These are phyloP conservation scores for Hyles euphorbiae DNA, from an alignment of 1,140 invertebrate genomes.

Conservation along the genomic window DNA sequence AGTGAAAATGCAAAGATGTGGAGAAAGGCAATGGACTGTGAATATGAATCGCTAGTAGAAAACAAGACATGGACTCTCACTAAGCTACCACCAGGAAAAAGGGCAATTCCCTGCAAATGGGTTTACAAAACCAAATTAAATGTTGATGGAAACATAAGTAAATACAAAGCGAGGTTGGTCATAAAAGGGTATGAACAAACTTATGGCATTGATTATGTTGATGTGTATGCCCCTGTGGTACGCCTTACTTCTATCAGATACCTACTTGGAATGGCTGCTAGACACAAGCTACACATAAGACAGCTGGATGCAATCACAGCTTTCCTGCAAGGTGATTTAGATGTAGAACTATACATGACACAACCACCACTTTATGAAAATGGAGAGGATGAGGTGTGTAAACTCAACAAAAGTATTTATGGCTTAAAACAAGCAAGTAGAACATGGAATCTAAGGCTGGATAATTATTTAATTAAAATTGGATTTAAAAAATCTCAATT, in stretches of 20 bases:
- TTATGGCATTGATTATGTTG: slow-evolving; percentile 18
- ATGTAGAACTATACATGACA: slow-evolving; percentile 46
- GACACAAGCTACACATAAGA: slow-evolving; percentile 12
- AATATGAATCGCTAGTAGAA: slow-evolving; percentile 20
- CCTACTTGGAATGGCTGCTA: slow-evolving; percentile 6
- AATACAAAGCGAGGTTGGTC: slow-evolving; percentile 15
- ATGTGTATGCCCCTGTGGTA: slow-evolving; percentile 18
- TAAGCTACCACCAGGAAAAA: slow-evolving; percentile 15
- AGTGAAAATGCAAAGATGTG: slow-evolving; percentile 17
- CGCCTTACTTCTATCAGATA: slow-evolving; percentile 18
- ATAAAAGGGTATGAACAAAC: slow-evolving; percentile 19
- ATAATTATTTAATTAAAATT: no score
- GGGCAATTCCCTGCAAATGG: slow-evolving; percentile 22
- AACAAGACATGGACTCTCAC: slow-evolving; percentile 28
- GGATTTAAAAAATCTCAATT: no score
- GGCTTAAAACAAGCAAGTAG: no score
- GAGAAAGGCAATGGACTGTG: slow-evolving; percentile 24
- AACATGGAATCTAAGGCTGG: no score
- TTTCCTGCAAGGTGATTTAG: slow-evolving; percentile 46
- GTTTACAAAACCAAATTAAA: slow-evolving; percentile 23
- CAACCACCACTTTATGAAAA: slow-evolving; percentile 45
- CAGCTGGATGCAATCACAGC: slow-evolving; percentile 45
- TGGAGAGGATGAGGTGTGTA: slow-evolving; percentile 32
- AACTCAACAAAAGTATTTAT: slow-evolving; percentile 50
- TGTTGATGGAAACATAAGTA: slow-evolving; percentile 2